Conservation (phyloP, 2,113 vertebrate species). For the Embiotoca jacksoni region DNA sequence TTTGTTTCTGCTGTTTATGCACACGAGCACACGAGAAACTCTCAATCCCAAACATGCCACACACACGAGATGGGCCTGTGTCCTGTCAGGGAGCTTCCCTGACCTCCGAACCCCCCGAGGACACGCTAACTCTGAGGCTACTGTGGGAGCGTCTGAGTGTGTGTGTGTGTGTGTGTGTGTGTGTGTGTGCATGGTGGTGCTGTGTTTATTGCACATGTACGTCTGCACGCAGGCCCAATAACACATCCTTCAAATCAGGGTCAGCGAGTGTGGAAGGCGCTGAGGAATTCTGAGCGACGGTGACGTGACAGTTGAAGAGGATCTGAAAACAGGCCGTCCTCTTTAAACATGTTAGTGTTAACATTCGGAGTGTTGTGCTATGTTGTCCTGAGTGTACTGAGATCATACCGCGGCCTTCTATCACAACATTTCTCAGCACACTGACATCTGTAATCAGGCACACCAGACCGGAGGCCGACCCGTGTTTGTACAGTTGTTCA, state of each 20-base stretch:
- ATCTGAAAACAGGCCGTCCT: not conserved
- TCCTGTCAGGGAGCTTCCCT: conserved; percentile 12
- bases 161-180: not conserved
- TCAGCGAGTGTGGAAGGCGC: not conserved
- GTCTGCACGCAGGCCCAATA: not conserved
- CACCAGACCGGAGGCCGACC: conserved; percentile 55
- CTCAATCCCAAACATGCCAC: not conserved
- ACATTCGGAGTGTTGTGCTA: conserved; percentile 1
- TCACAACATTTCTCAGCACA: conserved; percentile 51
- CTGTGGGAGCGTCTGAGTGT: conserved; percentile 12
- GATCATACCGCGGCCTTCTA: conserved; percentile 42
- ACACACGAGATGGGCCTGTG: not conserved
- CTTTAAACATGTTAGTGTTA: conserved; percentile 10
- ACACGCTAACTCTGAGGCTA: conserved; percentile 9
- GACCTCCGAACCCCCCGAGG: conserved; percentile 15
- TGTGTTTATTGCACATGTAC: not conserved
- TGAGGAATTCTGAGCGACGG: not conserved
- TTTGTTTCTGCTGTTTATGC: not conserved
- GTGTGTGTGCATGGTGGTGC: not conserved
- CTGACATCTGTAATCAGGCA: conserved; percentile 71
- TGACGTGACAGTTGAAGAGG: conserved; percentile 31
- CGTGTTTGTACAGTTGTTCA: conserved; percentile 77
- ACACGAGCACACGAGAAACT: not conserved
- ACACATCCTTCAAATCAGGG: not conserved
- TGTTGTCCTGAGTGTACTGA: conserved; percentile 32